Evolutionary conservation across 2,113 vertebrate species (phyloP).

Genomic region (Lipophrys pholis): DNA sequence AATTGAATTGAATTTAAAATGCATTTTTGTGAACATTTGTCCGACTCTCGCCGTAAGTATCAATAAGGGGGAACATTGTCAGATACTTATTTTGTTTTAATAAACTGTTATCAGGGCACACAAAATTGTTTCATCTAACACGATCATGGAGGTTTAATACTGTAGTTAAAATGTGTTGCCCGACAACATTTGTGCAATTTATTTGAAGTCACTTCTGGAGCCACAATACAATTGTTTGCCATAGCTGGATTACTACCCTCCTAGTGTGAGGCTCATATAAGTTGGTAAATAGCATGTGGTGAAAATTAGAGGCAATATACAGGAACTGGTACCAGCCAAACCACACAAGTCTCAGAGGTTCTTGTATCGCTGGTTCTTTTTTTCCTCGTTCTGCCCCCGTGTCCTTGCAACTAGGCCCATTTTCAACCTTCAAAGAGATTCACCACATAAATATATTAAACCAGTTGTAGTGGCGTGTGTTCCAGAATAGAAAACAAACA

Average conservation of each 20-base stretch:
- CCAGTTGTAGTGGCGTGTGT: conserved; percentile 40
- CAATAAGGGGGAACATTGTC: no score
- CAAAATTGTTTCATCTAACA: no score
- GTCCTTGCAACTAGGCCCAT: conserved; percentile 23
- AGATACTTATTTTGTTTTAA: no score
- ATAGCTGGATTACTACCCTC: conserved; percentile 15
- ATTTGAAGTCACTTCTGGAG: no score
- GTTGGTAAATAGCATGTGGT: conserved; percentile 53
- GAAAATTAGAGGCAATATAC: conserved; percentile 56
- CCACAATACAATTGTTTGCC: conserved; percentile 5
- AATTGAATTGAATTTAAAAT: no score
- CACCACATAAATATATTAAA: conserved; percentile 49
- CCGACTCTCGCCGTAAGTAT: no score
- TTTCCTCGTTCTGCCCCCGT: conserved; percentile 10
- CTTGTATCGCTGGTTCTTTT: conserved; percentile 4
- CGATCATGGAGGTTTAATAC: no score
- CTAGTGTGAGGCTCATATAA: conserved; percentile 38
- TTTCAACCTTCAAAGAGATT: conserved; percentile 39
- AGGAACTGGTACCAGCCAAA: conserved; percentile 40
- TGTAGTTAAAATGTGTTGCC: no score
- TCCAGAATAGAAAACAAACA: conserved; percentile 48
- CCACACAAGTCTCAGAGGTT: conserved; percentile 52
- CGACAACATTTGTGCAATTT: no score
- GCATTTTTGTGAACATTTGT: no score
- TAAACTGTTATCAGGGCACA: no score